Percentiles rank a stretch among this genome's conserved stretches.
These are phyloP conservation scores for Pangasius macronema DNA, from an alignment of 2,797 vertebrate genomes.

Conservation along the genomic window DNA sequence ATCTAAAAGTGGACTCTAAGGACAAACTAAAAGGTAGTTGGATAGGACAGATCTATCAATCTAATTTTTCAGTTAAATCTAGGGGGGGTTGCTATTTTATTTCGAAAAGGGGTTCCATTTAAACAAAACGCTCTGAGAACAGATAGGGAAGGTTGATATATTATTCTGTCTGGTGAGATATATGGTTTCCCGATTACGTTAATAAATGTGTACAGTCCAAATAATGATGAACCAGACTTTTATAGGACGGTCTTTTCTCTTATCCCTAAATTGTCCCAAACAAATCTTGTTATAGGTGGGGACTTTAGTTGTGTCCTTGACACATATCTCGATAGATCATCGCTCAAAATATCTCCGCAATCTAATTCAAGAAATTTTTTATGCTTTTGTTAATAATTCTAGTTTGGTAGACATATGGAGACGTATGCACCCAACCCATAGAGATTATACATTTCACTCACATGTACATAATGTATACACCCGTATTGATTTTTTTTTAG, in stretches of 20 bases:
- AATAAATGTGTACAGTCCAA: not conserved
- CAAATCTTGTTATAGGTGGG: not conserved
- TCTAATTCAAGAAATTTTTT: not conserved
- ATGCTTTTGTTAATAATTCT: no score
- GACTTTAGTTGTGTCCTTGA: no score
- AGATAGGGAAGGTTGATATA: not conserved
- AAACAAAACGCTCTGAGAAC: not conserved
- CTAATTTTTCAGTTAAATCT: not conserved
- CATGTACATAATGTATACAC: no score
- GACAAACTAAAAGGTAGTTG: not conserved
- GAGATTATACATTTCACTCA: no score
- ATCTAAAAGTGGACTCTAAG: no score
- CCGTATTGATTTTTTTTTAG: no score
- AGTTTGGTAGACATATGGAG: no score
- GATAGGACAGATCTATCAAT: not conserved
- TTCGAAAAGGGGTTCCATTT: not conserved
- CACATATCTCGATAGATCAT: not conserved
- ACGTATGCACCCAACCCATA: no score
- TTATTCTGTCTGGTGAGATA: not conserved
- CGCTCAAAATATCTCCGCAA: not conserved
- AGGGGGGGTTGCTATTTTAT: constrained; percentile 1
- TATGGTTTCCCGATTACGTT: not conserved
- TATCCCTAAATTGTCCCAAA: not conserved
- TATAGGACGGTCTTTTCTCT: not conserved
- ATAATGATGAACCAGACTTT: not conserved